phyloP scores from a whole-genome alignment of 2,797 vertebrate species.

The Hippopotamyrus pictus region DNA sequence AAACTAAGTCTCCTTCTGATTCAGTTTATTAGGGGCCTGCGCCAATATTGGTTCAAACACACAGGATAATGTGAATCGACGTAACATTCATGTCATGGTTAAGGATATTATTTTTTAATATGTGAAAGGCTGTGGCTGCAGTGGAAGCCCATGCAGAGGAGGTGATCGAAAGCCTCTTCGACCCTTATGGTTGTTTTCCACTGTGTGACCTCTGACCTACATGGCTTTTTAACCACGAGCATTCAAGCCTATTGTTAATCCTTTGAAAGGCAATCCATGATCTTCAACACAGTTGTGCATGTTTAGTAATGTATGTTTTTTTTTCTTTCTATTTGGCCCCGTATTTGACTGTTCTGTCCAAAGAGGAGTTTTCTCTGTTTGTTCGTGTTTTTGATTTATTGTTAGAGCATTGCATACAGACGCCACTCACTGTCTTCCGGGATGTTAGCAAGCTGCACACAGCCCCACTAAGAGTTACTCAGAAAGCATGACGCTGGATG shows the following conservation, averaged over 20 bases:
- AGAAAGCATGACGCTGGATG: background rate
- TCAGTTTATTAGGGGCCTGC: background rate
- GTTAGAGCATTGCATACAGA: slow-evolving; percentile 25
- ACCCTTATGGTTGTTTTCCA: slow-evolving; percentile 4
- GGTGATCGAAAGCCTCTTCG: slow-evolving; percentile 18
- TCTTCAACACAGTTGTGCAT: slow-evolving; percentile 45
- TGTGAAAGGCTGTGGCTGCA: slow-evolving; percentile 22
- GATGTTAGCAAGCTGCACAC: background rate
- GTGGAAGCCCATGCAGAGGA: slow-evolving; percentile 24
- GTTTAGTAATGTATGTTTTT: slow-evolving; percentile 37
- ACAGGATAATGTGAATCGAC: background rate
- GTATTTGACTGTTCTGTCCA: slow-evolving; percentile 33
- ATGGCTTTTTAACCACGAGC: slow-evolving; percentile 15
- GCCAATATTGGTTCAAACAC: background rate
- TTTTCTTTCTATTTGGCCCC: slow-evolving; percentile 33
- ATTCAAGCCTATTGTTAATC: background rate
- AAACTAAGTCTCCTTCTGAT: background rate
- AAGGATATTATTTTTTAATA: background rate
- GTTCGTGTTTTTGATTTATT: slow-evolving; percentile 30
- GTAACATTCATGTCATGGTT: background rate
- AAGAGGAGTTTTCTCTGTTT: slow-evolving; percentile 30
- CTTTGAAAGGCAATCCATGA: slow-evolving; percentile 20
- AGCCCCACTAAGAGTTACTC: background rate
- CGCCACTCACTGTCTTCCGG: background rate
- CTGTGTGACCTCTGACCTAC: background rate